Conservation (phyloP, 2,797 vertebrate genomes). For the Notolepis coatsorum region DNA sequence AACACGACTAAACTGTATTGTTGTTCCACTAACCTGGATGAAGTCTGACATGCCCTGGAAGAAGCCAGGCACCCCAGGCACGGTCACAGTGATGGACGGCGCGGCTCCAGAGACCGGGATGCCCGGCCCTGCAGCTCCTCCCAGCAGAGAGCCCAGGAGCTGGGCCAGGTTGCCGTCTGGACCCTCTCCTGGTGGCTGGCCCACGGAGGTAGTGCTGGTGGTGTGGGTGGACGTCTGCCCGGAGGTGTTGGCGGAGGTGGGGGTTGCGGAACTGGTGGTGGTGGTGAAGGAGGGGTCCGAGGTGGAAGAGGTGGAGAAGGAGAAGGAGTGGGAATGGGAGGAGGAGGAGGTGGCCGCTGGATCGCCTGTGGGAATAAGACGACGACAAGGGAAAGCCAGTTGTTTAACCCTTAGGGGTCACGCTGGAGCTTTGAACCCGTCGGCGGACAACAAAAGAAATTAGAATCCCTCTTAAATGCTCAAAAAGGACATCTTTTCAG, state of each 20-base stretch:
- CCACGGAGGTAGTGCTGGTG: slow-evolving; percentile 70
- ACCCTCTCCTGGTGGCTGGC: slow-evolving; percentile 57
- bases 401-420: neutral
- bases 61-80: slow-evolving; percentile 85
- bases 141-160: slow-evolving; percentile 83
- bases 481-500: no score
- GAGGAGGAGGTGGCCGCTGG: slow-evolving; percentile 60
- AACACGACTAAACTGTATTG: no score
- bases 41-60: slow-evolving; percentile 86
- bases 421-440: no score
- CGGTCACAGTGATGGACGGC: slow-evolving; percentile 86
- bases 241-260: slow-evolving; percentile 73
- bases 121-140: slow-evolving; percentile 65
- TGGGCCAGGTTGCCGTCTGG: slow-evolving; percentile 78
- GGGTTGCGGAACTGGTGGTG: no score
- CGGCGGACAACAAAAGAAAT: no score
- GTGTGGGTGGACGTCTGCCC: slow-evolving; percentile 75
- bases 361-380: slow-evolving; percentile 47
- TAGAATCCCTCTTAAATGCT: no score
- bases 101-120: slow-evolving; percentile 50
- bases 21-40: slow-evolving; percentile 79
- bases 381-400: no score
- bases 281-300: slow-evolving; percentile 62
- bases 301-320: slow-evolving; percentile 73
- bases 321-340: slow-evolving; percentile 67